phyloP scores from a whole-genome alignment of 1,140 invertebrate species.

The Parasteatoda tepidariorum region DNA sequence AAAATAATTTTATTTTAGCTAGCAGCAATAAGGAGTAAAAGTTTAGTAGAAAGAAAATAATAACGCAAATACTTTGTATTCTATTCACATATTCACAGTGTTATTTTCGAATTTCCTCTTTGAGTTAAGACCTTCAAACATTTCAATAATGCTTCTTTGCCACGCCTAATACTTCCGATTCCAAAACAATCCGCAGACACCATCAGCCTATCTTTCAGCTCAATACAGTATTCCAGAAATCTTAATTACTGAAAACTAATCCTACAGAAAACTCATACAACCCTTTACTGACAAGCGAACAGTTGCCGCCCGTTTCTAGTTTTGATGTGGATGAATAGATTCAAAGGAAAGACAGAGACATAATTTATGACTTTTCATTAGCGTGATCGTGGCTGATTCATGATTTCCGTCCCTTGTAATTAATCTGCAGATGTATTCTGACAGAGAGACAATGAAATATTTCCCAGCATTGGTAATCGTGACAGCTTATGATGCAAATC shows the following conservation, averaged over 20 bases:
- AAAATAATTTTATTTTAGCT: too few relatives aligned
- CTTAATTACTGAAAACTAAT: constrained; percentile 31
- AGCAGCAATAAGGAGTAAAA: too few relatives aligned
- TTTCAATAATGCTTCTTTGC: too few relatives aligned
- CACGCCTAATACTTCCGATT: too few relatives aligned
- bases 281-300: not conserved
- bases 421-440: constrained; percentile 42
- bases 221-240: not conserved
- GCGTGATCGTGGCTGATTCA: constrained; percentile 7
- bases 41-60: too few relatives aligned
- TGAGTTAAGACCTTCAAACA: too few relatives aligned
- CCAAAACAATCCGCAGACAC: too few relatives aligned
- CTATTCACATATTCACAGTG: too few relatives aligned
- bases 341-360: constrained; percentile 4
- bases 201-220: too few relatives aligned
- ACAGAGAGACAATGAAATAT: constrained; percentile 39
- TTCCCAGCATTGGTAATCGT: not conserved
- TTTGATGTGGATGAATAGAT: constrained; percentile 30
- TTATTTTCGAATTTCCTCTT: too few relatives aligned
- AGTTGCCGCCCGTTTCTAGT: constrained; percentile 17
- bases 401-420: constrained; percentile 30
- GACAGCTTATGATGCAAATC: constrained; percentile 32
- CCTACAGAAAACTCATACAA: not conserved
- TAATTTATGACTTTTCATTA: constrained; percentile 48
- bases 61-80: too few relatives aligned